A percentile compares a stretch with the other conserved stretches of the same genome.
phyloP scores from a whole-genome alignment of 2,113 vertebrate species.

The Formicarius rufipectus region DNA sequence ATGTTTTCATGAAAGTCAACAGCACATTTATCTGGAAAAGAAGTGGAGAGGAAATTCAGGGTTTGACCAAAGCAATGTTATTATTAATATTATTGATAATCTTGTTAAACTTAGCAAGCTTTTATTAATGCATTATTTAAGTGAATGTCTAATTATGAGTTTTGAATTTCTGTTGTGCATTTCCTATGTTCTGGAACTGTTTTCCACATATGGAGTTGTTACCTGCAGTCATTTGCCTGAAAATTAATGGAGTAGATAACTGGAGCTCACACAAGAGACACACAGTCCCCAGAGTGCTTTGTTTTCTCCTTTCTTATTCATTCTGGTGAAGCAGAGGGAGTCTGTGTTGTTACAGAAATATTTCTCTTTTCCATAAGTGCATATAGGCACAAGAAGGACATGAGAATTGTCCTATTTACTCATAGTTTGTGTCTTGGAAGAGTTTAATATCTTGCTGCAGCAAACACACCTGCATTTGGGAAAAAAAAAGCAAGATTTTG shows the following conservation, averaged over 20 bases:
- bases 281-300: not conserved
- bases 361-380: not conserved
- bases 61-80: not conserved
- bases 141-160: not conserved
- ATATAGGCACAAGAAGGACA: not conserved
- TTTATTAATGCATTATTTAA: not conserved
- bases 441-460: not conserved
- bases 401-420: not conserved
- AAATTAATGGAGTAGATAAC: not conserved
- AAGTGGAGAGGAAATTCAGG: not conserved
- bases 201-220: not conserved
- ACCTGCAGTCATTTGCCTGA: not conserved
- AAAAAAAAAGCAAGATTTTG: not conserved
- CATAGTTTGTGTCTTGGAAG: not conserved
- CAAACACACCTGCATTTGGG: not conserved
- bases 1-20: not conserved
- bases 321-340: not conserved
- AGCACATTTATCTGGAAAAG: not conserved
- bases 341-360: not conserved
- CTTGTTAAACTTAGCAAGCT: not conserved
- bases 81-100: not conserved
- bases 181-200: not conserved
- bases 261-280: not conserved
- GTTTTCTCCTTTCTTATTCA: not conserved
- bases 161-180: not conserved